Percentiles rank a stretch among this genome's conserved stretches.
Evolutionary conservation across 2,797 vertebrate genomes (phyloP).

Genomic region (Odontamblyopus rebecca): DNA sequence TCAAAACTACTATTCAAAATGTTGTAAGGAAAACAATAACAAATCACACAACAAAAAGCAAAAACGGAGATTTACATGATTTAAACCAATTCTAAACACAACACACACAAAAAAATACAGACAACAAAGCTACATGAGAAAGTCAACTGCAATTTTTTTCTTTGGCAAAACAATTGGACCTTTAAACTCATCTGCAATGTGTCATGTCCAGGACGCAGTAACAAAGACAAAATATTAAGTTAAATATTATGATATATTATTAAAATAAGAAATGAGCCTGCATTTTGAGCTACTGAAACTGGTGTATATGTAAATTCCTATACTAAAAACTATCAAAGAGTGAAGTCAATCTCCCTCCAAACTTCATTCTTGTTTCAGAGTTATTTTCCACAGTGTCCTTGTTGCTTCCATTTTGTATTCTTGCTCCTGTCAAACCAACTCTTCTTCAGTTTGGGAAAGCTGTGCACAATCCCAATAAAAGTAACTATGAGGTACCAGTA

Average conservation of each 20-base stretch:
- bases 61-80: neutral
- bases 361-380: slow-evolving; percentile 3
- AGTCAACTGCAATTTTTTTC: neutral
- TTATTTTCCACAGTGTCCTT: slow-evolving; percentile 5
- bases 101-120: slow-evolving; percentile 12
- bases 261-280: neutral
- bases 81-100: slow-evolving; percentile 7
- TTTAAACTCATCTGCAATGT: slow-evolving; percentile 15
- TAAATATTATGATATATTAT: slow-evolving; percentile 7
- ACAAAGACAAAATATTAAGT: neutral
- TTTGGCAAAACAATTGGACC: slow-evolving; percentile 48
- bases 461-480: slow-evolving; percentile 17
- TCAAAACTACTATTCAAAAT: slow-evolving; percentile 13
- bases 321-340: slow-evolving; percentile 1
- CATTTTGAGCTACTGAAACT: slow-evolving; percentile 8
- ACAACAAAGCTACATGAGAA: slow-evolving; percentile 26
- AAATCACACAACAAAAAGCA: slow-evolving; percentile 20
- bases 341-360: slow-evolving; percentile 14
- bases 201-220: neutral
- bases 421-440: neutral
- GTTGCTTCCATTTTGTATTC: slow-evolving; percentile 18
- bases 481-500: slow-evolving; percentile 19
- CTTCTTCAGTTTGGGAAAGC: slow-evolving; percentile 9
- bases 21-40: slow-evolving; percentile 6
- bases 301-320: slow-evolving; percentile 15